Percentiles rank a stretch among this genome's conserved stretches.
Conservation (phyloP, 2,888 invertebrate genomes). For the Steinernema hermaphroditum region DNA sequence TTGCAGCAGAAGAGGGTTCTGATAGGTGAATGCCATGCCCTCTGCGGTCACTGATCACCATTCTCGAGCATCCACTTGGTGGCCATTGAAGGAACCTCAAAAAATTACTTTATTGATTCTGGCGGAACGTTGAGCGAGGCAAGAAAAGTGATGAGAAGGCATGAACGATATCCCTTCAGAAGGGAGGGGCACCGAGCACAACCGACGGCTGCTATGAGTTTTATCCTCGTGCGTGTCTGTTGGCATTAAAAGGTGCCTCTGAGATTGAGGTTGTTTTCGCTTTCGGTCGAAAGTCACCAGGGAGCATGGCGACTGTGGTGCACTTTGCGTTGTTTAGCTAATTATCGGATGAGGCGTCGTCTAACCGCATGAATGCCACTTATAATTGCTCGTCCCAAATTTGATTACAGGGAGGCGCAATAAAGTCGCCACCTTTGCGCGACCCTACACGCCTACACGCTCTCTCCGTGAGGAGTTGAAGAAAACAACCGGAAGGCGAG, state of each 20-base stretch:
- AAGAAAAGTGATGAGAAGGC: conserved; percentile 18
- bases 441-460: too few relatives aligned
- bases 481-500: background rate
- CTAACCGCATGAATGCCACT: conserved; percentile 20
- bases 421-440: background rate
- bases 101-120: conserved; percentile 21
- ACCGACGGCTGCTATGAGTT: background rate
- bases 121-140: background rate
- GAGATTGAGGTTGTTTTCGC: conserved; percentile 20
- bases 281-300: conserved; percentile 4
- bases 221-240: background rate
- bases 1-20: conserved; percentile 42
- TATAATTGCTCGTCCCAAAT: conserved; percentile 6
- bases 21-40: conserved; percentile 52
- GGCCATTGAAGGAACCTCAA: background rate
- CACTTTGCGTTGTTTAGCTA: conserved; percentile 25
- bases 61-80: background rate
- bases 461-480: background rate
- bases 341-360: conserved; percentile 26
- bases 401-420: conserved; percentile 1
- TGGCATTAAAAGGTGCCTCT: conserved; percentile 25
- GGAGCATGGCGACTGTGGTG: background rate
- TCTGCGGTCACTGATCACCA: background rate
- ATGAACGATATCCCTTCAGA: background rate
- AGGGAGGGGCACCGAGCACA: background rate